Evolutionary conservation across 2,113 vertebrate genomes (phyloP), one percentile per base, ranked within the genome.

Genomic region (Ahaetulla prasina): DNA sequence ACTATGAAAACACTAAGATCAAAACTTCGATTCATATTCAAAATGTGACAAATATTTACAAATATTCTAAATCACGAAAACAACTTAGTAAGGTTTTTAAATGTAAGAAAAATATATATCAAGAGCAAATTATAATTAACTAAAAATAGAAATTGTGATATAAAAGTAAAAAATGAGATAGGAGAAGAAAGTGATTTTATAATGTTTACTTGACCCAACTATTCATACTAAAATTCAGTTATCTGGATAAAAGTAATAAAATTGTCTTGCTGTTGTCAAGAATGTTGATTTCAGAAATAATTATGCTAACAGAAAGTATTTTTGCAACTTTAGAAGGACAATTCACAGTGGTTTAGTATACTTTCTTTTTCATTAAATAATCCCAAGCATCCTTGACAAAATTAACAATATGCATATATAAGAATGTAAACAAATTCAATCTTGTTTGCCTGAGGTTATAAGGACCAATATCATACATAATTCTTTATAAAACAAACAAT

Each of bases 41-140:
- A 90, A 94, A 43, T 86, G 8, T 88, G 89, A 85, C 45, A 30
- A 90, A 84, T 9, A 90, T 87, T 74, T 87, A 91, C 80, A 89
- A 54, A 53, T 20, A 53, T 27, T 45, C 27, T 18, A 89, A 16
- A 93, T 43, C 74, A 87, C 25, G 35, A 86, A 45, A 88, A 43
- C 50, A 91, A 39, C 8, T 18, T 50, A 89, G 30, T 2, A 11
- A 4, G 92, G 12, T 3, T 80, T 55, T 89, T 0, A 0, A 87
- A 90, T 14, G 85, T 43, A 6, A 74, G 52, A 22, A 35, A 89
- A 10, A 45, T 0, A 0, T 54, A 74, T 0, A 87, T 57, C 53
- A 50, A 92, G 91, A 89, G 60, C 50, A 52, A 1, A 22, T 85
- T 94, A 80, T 85, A 91, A 86, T 7, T 90, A 91, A 95, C 68